A percentile compares a stretch with the other conserved stretches of the same genome.
Evolutionary conservation across 2,797 vertebrate species (phyloP).

Genomic region (Oophaga sylvatica): DNA sequence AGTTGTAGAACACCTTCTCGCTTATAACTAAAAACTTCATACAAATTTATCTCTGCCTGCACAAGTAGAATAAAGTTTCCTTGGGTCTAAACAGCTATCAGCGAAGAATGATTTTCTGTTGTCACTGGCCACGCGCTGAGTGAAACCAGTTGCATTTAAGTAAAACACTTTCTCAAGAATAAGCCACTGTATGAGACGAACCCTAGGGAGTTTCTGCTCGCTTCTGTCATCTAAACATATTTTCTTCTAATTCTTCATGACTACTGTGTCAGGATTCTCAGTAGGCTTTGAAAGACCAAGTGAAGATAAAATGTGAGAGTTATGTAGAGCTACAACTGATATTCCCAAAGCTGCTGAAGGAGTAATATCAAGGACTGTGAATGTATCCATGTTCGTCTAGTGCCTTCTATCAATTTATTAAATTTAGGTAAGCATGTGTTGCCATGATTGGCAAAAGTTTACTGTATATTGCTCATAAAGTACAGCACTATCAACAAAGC

Average conservation of each 20-base stretch:
- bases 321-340: not conserved
- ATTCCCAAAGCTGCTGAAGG: not conserved
- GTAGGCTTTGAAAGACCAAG: not conserved
- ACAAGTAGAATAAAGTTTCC: slow-evolving; percentile 43
- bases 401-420: too few species aligned
- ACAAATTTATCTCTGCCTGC: slow-evolving; percentile 46
- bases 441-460: too few species aligned
- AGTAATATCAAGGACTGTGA: not conserved
- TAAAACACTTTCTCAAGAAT: slow-evolving; percentile 58
- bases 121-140: slow-evolving; percentile 48
- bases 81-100: slow-evolving; percentile 47
- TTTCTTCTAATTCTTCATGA: slow-evolving; percentile 20
- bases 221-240: slow-evolving; percentile 12
- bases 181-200: slow-evolving; percentile 33
- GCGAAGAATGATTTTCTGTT: slow-evolving; percentile 53
- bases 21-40: slow-evolving; percentile 9
- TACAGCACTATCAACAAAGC: too few species aligned
- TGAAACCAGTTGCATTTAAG: slow-evolving; percentile 56
- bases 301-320: not conserved
- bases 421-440: too few species aligned
- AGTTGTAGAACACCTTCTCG: slow-evolving; percentile 7
- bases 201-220: slow-evolving; percentile 14
- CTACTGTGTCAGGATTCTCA: slow-evolving; percentile 13
- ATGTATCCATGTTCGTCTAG: too few species aligned
- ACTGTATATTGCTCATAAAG: too few species aligned